Percentiles rank a stretch among this genome's conserved stretches.
phyloP scores from a whole-genome alignment of 2,797 vertebrate genomes.

The Vipera latastei region DNA sequence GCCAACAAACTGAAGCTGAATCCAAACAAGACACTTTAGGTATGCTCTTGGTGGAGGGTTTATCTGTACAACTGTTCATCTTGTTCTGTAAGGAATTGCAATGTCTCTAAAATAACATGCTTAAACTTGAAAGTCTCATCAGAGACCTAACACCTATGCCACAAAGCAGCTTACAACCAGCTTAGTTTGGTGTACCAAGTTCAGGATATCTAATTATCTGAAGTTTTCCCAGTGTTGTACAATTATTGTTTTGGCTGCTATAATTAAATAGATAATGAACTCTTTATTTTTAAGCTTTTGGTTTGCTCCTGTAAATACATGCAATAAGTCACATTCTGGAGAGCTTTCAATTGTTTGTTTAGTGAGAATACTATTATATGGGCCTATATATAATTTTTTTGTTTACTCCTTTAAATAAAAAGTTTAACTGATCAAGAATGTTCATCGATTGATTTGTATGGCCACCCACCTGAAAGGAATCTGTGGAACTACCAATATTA shows the following conservation, averaged over 20 bases:
- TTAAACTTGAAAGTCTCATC: not conserved
- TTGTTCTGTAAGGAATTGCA: not conserved
- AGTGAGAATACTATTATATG: not conserved
- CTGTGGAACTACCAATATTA: not conserved
- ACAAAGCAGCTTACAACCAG: not conserved
- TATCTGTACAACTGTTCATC: not conserved
- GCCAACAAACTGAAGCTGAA: not conserved
- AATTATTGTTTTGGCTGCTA: not conserved
- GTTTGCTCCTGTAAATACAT: not conserved
- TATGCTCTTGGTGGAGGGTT: not conserved
- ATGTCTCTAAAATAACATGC: not conserved
- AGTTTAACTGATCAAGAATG: not conserved
- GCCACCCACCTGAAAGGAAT: not conserved
- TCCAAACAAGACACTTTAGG: not conserved
- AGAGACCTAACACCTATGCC: not conserved
- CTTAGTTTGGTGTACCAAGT: not conserved
- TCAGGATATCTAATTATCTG: not conserved
- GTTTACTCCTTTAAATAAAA: not conserved
- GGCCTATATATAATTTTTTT: not conserved
- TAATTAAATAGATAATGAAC: not conserved
- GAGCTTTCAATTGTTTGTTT: not conserved
- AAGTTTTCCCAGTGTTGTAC: not conserved
- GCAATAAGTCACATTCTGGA: not conserved
- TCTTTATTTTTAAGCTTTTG: not conserved
- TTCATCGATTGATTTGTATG: not conserved